Conservation (phyloP, 2,888 invertebrate species). For the Pogonocherus hispidulus region DNA sequence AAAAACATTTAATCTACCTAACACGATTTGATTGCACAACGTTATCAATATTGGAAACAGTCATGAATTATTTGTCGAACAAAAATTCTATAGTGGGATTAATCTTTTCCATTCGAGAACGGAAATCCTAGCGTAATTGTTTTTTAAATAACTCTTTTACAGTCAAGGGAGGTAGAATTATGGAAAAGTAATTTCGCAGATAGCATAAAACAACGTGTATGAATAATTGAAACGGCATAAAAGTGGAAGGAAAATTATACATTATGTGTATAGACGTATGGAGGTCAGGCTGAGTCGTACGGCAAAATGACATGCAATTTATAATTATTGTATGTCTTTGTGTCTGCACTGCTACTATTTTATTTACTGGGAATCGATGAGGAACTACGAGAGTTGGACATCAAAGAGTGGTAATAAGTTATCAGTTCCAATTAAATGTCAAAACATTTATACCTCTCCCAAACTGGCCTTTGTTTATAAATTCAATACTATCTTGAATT, state of each 20-base stretch:
- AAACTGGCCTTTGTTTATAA: too few relatives aligned
- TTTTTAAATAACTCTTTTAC: conserved; percentile 10
- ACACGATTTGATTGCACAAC: too few relatives aligned
- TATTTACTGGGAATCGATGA: conserved; percentile 15
- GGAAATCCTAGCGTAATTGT: conserved; percentile 13
- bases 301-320: conserved; percentile 45
- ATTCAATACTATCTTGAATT: too few relatives aligned
- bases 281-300: conserved; percentile 33
- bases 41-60: too few relatives aligned
- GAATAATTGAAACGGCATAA: conserved; percentile 42
- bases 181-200: conserved; percentile 29
- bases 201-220: conserved; percentile 37
- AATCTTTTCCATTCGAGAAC: background rate
- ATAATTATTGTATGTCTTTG: conserved; percentile 40
- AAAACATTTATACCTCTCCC: too few relatives aligned
- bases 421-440: conserved; percentile 19
- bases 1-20: too few relatives aligned
- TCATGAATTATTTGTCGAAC: too few relatives aligned
- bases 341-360: conserved; percentile 17
- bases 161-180: conserved; percentile 12
- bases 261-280: conserved; percentile 25
- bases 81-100: too few relatives aligned
- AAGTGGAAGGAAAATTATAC: conserved; percentile 43
- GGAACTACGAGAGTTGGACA: conserved; percentile 9
- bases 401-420: conserved; percentile 22